Conservation (phyloP, 2,113 vertebrate genomes). For the Rhadina sibilatrix region DNA sequence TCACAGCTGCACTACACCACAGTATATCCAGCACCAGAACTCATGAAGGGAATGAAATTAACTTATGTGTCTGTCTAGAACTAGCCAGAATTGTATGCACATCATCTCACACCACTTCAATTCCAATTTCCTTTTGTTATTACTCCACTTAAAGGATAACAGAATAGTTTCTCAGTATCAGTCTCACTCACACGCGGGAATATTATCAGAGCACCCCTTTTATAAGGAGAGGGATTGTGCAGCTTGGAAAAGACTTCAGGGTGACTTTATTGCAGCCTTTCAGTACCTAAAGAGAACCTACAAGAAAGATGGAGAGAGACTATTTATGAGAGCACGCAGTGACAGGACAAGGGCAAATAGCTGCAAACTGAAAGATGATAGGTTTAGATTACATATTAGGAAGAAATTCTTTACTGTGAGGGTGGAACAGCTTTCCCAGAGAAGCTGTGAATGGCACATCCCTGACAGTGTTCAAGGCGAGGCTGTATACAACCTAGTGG, state of each 20-base stretch:
- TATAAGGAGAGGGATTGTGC: background rate
- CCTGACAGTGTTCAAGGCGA: too few relatives aligned
- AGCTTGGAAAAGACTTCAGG: background rate
- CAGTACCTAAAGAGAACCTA: background rate
- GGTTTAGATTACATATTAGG: background rate
- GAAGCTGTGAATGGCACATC: too few relatives aligned
- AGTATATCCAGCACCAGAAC: background rate
- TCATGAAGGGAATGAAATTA: constrained; percentile 18
- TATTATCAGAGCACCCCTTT: background rate
- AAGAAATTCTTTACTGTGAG: background rate
- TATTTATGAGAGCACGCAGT: background rate
- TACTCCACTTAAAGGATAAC: background rate
- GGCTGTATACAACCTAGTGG: background rate
- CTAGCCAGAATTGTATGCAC: background rate
- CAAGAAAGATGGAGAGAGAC: background rate
- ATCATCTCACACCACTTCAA: background rate
- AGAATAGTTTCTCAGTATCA: background rate
- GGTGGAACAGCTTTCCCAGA: background rate
- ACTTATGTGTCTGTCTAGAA: background rate
- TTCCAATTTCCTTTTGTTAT: background rate
- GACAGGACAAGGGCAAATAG: background rate
- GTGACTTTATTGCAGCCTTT: background rate
- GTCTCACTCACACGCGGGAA: background rate
- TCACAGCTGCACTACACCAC: background rate
- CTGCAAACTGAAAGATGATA: background rate